Evolutionary conservation across 2,113 vertebrate species (phyloP), one percentile per base, ranked within the genome.

Genomic region (Phylloscopus trochiloides): DNA sequence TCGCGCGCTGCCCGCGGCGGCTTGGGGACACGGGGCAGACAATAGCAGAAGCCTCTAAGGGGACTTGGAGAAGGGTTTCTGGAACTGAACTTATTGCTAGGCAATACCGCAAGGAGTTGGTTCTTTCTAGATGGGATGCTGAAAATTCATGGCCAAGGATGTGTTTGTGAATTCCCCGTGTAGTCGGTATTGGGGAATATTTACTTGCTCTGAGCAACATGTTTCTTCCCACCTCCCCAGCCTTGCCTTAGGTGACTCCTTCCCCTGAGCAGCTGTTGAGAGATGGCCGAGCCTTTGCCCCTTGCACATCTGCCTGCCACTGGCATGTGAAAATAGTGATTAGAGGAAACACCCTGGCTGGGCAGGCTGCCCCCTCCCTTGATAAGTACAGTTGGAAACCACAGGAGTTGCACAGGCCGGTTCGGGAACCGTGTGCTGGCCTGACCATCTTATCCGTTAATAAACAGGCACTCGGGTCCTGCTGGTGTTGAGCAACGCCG

Each of bases 291-390:
- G 42, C 70, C 58, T 51, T 61, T 62, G 63, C 51, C 71, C 81
- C 79, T 40, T 6, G 3, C 54, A 52, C 73, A 90, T 96, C 84
- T 88, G 88, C 75, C 75, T 43, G 84, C 51, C 88, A 70, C 3
- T 55, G 92, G 89, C 94, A 77, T 47, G 90, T 90, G 96, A 97
- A 96, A 96, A 59, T 54, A 59, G 79, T 43, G 98, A 98, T 98
- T 98, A 98, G 95, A 93, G 92, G 92, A 89, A 97, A 92, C 92
- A 96, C 87, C 97, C 96, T 94, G 70, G 58, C 92, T 65, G 83
- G 88, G 91, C 83, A 94, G 97, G 96, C 97, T 97, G 97, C 92
- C 97, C 96, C 96, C 97, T 94, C 97, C 97, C 97, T 87, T 15
- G 94, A 97, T 96, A 95, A 97, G 89, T 94, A 83, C 91, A 5